Conservation (phyloP, 2,797 vertebrate genomes). For the Anguilla pacifica region DNA sequence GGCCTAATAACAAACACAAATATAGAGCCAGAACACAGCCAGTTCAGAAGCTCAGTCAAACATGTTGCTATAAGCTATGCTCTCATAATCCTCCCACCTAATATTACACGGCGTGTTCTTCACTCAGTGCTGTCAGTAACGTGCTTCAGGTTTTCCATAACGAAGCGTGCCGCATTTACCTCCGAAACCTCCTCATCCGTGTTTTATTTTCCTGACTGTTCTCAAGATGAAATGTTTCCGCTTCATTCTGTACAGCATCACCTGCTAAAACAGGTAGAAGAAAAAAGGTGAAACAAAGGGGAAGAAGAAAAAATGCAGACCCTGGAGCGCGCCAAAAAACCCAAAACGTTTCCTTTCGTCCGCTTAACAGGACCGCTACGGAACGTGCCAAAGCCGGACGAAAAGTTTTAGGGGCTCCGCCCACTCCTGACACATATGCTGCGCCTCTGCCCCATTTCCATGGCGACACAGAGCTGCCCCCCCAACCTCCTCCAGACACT, state of each 20-base stretch:
- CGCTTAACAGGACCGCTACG: background rate
- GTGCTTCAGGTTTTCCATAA: background rate
- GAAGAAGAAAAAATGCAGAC: background rate
- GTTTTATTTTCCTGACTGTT: background rate
- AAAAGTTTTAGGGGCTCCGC: background rate
- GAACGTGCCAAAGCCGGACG: background rate
- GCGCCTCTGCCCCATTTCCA: background rate
- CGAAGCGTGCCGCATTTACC: background rate
- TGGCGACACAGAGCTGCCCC: background rate
- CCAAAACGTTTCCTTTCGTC: background rate
- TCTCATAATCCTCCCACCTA: background rate
- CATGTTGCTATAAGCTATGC: background rate
- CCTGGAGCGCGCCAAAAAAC: background rate
- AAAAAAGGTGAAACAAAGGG: background rate
- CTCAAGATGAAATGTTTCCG: background rate
- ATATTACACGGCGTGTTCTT: background rate
- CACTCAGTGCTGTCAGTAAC: background rate
- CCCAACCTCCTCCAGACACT: background rate
- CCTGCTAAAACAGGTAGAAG: background rate
- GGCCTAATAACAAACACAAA: background rate
- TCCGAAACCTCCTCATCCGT: background rate
- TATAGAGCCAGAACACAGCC: background rate
- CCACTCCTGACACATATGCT: constrained; percentile 5
- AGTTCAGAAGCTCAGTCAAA: background rate
- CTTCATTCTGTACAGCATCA: background rate